Evolutionary conservation across 2,797 vertebrate genomes (phyloP).

Genomic region (Spinus olivaceus): DNA sequence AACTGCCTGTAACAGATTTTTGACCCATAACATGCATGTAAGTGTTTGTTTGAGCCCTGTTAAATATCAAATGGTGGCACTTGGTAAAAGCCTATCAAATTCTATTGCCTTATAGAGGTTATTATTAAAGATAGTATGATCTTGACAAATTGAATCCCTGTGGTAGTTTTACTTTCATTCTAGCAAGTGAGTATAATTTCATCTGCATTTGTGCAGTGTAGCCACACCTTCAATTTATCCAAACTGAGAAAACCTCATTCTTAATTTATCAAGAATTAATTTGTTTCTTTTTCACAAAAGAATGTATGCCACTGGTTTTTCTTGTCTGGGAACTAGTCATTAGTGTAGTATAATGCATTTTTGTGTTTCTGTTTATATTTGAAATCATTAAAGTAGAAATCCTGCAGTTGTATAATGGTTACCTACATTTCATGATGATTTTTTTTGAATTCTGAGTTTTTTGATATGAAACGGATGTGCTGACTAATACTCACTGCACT

Average conservation of each 20-base stretch:
- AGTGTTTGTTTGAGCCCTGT: not conserved
- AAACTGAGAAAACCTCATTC: not conserved
- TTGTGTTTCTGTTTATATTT: not conserved
- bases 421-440: not conserved
- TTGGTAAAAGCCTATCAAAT: not conserved
- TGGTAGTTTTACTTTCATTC: not conserved
- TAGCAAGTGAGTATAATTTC: not conserved
- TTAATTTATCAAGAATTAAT: not conserved
- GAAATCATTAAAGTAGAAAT: not conserved
- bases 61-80: not conserved
- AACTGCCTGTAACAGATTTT: not conserved
- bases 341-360: not conserved
- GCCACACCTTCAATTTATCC: not conserved
- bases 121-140: not conserved
- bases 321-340: not conserved
- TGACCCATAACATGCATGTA: rapidly evolving
- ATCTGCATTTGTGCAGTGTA: not conserved
- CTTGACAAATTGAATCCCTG: not conserved
- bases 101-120: not conserved
- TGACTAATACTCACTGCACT: not conserved
- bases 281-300: not conserved
- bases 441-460: not conserved
- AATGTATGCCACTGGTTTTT: not conserved
- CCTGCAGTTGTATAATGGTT: not conserved
- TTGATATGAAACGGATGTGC: not conserved